Conservation (phyloP, 1,140 invertebrate genomes). For the Copidosoma floridanum region DNA sequence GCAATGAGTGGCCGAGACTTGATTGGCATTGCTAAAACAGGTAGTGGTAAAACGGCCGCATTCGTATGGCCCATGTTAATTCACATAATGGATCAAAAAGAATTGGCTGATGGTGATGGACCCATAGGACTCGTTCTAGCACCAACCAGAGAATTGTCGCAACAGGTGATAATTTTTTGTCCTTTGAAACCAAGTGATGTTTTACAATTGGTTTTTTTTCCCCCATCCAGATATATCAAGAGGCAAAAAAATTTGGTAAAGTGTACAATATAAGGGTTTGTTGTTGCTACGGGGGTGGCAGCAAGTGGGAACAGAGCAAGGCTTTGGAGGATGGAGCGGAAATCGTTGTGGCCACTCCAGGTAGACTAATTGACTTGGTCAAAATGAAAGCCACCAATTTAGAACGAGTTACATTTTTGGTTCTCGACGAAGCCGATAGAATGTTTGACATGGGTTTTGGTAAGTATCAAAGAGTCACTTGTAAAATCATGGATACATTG, state of each 20-base stretch:
- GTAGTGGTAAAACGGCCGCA: slow-evolving; percentile 96
- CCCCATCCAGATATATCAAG: slow-evolving; percentile 92
- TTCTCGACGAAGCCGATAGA: slow-evolving; percentile 97
- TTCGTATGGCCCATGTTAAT: slow-evolving; percentile 96
- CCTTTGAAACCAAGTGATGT: too few species aligned
- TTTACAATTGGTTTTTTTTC: too few species aligned
- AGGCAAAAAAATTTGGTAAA: slow-evolving; percentile 95
- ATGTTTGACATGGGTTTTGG: slow-evolving; percentile 99
- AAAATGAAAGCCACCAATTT: slow-evolving; percentile 97
- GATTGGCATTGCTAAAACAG: slow-evolving; percentile 98
- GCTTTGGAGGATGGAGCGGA: slow-evolving; percentile 93
- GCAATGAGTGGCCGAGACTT: slow-evolving; percentile 88
- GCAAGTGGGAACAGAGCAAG: slow-evolving; percentile 98
- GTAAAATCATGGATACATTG: neutral
- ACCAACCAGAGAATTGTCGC: slow-evolving; percentile 94
- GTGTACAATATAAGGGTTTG: slow-evolving; percentile 94
- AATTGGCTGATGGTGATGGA: slow-evolving; percentile 82
- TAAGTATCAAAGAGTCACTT: slow-evolving; percentile 46
- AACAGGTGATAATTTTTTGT: slow-evolving; percentile 80
- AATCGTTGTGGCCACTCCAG: slow-evolving; percentile 95
- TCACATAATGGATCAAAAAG: slow-evolving; percentile 94
- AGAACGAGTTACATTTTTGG: slow-evolving; percentile 89
- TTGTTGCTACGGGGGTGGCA: slow-evolving; percentile 97
- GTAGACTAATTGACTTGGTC: slow-evolving; percentile 95
- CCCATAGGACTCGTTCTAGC: slow-evolving; percentile 96